Base-by-base conservation (phyloP, 2,888 invertebrate species). In the Epirrhoe alternata region DNA sequence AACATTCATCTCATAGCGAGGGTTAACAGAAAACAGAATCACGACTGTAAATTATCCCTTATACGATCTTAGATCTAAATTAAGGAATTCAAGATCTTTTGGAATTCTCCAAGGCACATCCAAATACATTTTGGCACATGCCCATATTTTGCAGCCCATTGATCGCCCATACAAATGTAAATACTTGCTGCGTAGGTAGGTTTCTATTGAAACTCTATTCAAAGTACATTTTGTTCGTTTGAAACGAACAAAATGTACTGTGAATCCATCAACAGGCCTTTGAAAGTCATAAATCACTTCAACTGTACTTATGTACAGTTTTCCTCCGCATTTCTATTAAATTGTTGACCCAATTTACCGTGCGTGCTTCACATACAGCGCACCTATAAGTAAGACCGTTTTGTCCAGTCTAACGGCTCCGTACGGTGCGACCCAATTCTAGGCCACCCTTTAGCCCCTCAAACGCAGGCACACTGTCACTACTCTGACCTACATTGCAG, bases 401-500 rank as follows among this genome's bases (percentile, higher is more conserved):
- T 80, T 80, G 77, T 78, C 73, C 76, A 74, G 74, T 72, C 77
- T 75, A 78, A 75, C 75, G 79, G 78, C 76, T 70, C 72, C 71
- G 70, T 63, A 60, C 61, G 49, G 62, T 54, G 74, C 83, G 87
- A 85, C 87, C 86, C 80, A 83, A 79, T 87, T 89, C 75, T 74
- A 69, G 72, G 74, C 74, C 77, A 73, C 76, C 78, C 77, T 68
- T 81, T 81, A 78, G 77, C 81, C 79, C 77, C 47, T 78, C 78
- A 79, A 83, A 81, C 79, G 78, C 81, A 81, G 82, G 78, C 81
- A 59, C 62, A 54, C 78, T 59, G 62, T 33, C 60, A 78, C 76
- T 76, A 78, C 77, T 82, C 72, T 88, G 90, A 89, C 89, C 89
- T 83, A 89, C 81, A 77, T 33, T 55, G 58, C 49, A 33, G 60